phyloP scores from a whole-genome alignment of 2,888 invertebrate genomes.

The Margaritifera margaritifera region DNA sequence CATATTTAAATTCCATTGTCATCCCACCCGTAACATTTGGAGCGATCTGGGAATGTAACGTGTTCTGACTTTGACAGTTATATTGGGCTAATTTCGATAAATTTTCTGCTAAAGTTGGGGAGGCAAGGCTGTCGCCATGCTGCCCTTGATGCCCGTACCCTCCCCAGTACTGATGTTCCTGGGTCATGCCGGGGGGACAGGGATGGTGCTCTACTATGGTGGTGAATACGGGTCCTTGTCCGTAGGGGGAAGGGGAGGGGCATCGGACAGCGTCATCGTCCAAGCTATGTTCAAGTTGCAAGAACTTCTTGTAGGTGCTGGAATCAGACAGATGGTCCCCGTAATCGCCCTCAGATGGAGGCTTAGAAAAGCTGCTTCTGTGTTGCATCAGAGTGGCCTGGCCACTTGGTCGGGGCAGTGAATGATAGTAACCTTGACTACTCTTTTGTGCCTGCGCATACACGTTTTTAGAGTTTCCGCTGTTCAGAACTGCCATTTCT shows the following conservation, averaged over 20 bases:
- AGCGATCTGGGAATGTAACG: conserved; percentile 7
- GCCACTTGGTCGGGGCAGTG: conserved; percentile 34
- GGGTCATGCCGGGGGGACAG: conserved; percentile 34
- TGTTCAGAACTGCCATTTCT: conserved; percentile 48
- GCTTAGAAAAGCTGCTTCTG: conserved; percentile 40
- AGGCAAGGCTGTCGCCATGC: conserved; percentile 6
- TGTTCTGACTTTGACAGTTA: conserved; percentile 25
- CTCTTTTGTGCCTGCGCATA: conserved; percentile 36
- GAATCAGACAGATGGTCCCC: conserved; percentile 49
- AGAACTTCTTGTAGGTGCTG: conserved; percentile 48
- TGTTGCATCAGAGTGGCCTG: conserved; percentile 45
- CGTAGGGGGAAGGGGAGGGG: conserved; percentile 33
- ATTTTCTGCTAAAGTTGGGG: conserved; percentile 35
- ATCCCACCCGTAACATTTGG: conserved; percentile 19
- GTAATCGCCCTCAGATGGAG: conserved; percentile 39
- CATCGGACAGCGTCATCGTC: conserved; percentile 43
- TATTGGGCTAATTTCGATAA: conserved; percentile 35
- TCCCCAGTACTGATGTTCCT: conserved; percentile 10
- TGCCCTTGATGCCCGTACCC: conserved; percentile 23
- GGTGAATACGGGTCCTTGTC: conserved; percentile 32
- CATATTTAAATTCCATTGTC: conserved; percentile 42
- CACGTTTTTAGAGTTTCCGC: conserved; percentile 32
- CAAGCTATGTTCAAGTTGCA: conserved; percentile 45
- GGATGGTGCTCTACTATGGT: conserved; percentile 37
- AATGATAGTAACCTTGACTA: conserved; percentile 42